phyloP scores from a whole-genome alignment of 2,797 vertebrate species.

The Typhlichthys subterraneus region DNA sequence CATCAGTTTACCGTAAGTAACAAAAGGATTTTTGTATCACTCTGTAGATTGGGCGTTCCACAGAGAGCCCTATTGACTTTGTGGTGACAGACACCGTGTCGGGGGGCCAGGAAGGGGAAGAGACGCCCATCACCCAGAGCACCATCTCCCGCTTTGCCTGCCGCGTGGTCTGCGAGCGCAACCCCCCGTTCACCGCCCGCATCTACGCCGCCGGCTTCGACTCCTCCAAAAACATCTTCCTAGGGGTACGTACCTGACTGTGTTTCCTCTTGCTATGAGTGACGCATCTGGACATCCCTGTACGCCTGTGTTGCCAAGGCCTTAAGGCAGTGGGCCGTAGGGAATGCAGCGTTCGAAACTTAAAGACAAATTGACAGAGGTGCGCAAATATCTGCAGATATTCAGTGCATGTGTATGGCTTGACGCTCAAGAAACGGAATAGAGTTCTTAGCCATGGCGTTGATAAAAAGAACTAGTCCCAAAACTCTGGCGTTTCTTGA shows the following conservation, averaged over 20 bases:
- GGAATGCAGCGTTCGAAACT: no score
- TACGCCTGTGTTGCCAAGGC: background rate
- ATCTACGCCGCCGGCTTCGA: slow-evolving; percentile 99
- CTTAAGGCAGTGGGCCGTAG: background rate
- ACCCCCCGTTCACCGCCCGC: slow-evolving; percentile 88
- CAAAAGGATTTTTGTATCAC: slow-evolving; percentile 3
- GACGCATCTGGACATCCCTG: background rate
- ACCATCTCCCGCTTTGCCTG: slow-evolving; percentile 98
- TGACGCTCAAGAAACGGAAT: no score
- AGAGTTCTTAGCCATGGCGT: no score
- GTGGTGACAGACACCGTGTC: slow-evolving; percentile 97
- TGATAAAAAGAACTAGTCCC: no score
- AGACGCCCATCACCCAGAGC: slow-evolving; percentile 95
- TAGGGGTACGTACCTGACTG: slow-evolving; percentile 87
- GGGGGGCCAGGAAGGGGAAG: slow-evolving; percentile 88
- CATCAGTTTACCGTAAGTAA: background rate
- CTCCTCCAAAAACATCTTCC: slow-evolving; percentile 98
- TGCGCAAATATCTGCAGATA: no score
- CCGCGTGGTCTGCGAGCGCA: slow-evolving; percentile 93
- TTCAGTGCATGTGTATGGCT: no score
- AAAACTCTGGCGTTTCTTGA: no score
- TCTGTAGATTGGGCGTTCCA: slow-evolving; percentile 94
- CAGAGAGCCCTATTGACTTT: slow-evolving; percentile 97
- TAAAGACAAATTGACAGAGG: no score
- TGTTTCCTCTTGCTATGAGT: background rate